These are phyloP conservation scores for Dicycla oo DNA, from an alignment of 2,888 invertebrate species.

Conservation along the genomic window DNA sequence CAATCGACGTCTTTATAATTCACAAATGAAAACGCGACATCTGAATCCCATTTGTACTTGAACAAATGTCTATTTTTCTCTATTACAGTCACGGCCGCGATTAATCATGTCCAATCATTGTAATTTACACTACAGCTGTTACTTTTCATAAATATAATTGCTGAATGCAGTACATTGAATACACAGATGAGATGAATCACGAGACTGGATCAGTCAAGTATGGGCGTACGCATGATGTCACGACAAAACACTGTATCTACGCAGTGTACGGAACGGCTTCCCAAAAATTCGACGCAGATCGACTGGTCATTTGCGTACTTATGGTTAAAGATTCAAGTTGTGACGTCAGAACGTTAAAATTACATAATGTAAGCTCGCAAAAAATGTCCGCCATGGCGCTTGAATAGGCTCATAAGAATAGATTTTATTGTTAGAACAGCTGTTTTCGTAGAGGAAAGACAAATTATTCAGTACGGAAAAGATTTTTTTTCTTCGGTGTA, in stretches of 20 bases:
- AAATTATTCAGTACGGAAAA: too few relatives aligned
- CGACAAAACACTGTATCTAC: constrained; percentile 20
- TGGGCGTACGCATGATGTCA: constrained; percentile 71
- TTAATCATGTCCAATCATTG: constrained; percentile 54
- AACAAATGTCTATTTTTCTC: constrained; percentile 34
- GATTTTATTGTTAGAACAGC: constrained; percentile 51
- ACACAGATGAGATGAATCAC: constrained; percentile 67
- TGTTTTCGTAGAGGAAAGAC: constrained; percentile 33
- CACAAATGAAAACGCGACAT: constrained; percentile 50
- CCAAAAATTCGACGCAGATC: constrained; percentile 47
- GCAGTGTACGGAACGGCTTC: constrained; percentile 45
- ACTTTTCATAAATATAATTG: constrained; percentile 51
- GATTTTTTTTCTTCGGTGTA: constrained; percentile 9
- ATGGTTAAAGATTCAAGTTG: constrained; percentile 34
- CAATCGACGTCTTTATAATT: constrained; percentile 36
- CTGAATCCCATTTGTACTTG: constrained; percentile 41
- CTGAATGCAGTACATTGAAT: constrained; percentile 42
- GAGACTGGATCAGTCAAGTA: constrained; percentile 58
- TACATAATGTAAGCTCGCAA: constrained; percentile 34
- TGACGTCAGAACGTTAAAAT: constrained; percentile 35
- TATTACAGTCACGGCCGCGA: constrained; percentile 40
- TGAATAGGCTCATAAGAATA: constrained; percentile 34
- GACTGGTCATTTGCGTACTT: constrained; percentile 43
- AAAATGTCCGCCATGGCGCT: constrained; percentile 35
- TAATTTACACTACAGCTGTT: constrained; percentile 61